These are phyloP conservation scores for Danio kyathit DNA, from an alignment of 2,797 vertebrate species.

Conservation along the genomic window DNA sequence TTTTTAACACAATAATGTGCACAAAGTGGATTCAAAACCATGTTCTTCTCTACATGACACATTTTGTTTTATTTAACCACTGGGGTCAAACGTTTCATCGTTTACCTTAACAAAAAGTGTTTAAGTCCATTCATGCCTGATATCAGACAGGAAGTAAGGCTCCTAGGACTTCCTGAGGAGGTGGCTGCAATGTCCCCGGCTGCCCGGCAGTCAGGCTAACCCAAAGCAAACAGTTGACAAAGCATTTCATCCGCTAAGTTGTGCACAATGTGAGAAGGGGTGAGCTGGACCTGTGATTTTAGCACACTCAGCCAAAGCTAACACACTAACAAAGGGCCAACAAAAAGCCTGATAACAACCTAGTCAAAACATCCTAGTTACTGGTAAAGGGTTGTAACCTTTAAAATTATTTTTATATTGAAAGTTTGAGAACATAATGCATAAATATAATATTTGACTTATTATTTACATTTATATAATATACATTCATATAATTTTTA, in stretches of 20 bases:
- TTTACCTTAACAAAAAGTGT: neutral
- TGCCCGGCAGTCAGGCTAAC: neutral
- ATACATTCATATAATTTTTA: neutral
- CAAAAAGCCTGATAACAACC: conserved; percentile 16
- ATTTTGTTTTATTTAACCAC: too few relatives aligned
- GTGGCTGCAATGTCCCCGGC: neutral
- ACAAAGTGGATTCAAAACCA: too few relatives aligned
- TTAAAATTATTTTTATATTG: neutral
- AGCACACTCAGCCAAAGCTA: conserved; percentile 36
- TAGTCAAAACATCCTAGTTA: conserved; percentile 16
- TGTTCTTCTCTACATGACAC: too few relatives aligned
- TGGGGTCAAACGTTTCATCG: neutral
- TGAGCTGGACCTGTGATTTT: conserved; percentile 26
- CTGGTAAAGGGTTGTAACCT: neutral
- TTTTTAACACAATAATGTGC: too few relatives aligned
- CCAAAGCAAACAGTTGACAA: conserved; percentile 43
- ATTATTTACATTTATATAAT: neutral
- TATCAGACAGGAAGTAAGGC: conserved; percentile 15
- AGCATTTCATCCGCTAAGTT: conserved; percentile 26
- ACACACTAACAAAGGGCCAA: conserved; percentile 6
- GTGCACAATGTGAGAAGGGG: conserved; percentile 20
- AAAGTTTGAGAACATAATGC: neutral
- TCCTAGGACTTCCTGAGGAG: conserved; percentile 23
- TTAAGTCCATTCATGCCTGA: neutral
- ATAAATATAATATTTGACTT: neutral